Evolutionary conservation across 2,113 vertebrate species (phyloP).

Genomic region (Rhineura floridana): DNA sequence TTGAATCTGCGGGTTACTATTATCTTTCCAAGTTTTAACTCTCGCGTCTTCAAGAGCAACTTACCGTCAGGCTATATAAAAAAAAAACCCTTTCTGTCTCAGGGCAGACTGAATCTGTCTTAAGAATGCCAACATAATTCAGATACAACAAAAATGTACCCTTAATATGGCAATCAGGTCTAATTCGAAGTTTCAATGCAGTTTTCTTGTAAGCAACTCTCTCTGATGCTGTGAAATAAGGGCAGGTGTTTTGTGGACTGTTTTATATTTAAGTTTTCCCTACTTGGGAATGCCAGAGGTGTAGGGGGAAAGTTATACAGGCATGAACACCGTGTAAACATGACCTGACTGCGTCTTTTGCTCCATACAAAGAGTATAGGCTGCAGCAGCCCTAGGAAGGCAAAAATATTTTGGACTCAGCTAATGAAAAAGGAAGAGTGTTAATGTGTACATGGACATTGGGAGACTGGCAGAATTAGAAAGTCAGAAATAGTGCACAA

Average conservation of each 20-base stretch:
- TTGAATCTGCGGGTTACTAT: slow-evolving; percentile 41
- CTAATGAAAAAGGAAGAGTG: neutral
- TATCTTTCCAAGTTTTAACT: slow-evolving; percentile 57
- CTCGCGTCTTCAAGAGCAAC: slow-evolving; percentile 47
- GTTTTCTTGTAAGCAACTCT: slow-evolving; percentile 52
- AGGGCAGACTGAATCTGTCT: slow-evolving; percentile 29
- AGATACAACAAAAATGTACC: slow-evolving; percentile 60
- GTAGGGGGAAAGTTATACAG: neutral
- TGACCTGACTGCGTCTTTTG: neutral
- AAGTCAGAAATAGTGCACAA: neutral
- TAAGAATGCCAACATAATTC: slow-evolving; percentile 50
- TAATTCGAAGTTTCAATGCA: slow-evolving; percentile 49
- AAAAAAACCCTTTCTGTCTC: slow-evolving; percentile 54
- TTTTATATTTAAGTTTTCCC: neutral
- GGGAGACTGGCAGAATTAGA: neutral
- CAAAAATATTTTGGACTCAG: slow-evolving; percentile 43
- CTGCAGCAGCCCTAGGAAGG: slow-evolving; percentile 29
- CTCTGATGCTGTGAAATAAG: slow-evolving; percentile 67
- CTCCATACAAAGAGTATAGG: neutral
- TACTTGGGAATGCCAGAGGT: neutral
- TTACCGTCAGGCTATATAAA: neutral
- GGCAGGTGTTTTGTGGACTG: slow-evolving; percentile 37
- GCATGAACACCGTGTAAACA: neutral
- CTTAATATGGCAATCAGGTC: slow-evolving; percentile 57
- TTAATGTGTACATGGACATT: neutral